Conservation (phyloP, 1,140 invertebrate genomes). For the Scaptodrosophila lebanonensis region DNA sequence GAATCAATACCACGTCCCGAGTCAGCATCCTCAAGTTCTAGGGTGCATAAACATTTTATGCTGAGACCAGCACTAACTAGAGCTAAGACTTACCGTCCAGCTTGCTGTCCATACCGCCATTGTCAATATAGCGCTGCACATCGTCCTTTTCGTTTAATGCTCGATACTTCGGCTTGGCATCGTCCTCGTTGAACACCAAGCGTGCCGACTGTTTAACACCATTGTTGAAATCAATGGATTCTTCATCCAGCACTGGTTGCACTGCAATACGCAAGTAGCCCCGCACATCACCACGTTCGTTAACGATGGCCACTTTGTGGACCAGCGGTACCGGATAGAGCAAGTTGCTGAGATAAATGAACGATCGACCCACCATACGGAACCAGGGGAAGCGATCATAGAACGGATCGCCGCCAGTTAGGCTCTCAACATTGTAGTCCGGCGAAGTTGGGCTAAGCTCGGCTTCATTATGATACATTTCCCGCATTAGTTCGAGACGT, state of each 20-base stretch:
- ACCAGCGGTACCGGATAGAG: slow-evolving; percentile 97
- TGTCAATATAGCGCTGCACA: slow-evolving; percentile 83
- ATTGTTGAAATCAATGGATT: slow-evolving; percentile 87
- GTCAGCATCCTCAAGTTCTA: slow-evolving; percentile 87
- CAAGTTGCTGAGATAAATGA: slow-evolving; percentile 98
- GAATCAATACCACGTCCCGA: slow-evolving; percentile 89
- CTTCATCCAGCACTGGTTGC: slow-evolving; percentile 91
- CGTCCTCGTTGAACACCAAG: slow-evolving; percentile 89
- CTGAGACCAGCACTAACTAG: neutral
- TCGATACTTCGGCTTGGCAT: slow-evolving; percentile 81
- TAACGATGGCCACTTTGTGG: slow-evolving; percentile 99
- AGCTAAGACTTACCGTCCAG: slow-evolving; percentile 78
- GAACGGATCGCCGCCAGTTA: slow-evolving; percentile 98
- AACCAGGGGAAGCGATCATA: slow-evolving; percentile 99
- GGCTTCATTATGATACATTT: slow-evolving; percentile 99
- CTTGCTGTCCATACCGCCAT: slow-evolving; percentile 83
- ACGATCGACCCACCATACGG: slow-evolving; percentile 97
- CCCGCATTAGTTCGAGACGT: slow-evolving; percentile 97
- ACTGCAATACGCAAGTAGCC: slow-evolving; percentile 96
- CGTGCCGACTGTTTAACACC: slow-evolving; percentile 92
- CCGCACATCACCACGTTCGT: slow-evolving; percentile 99
- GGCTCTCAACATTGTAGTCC: slow-evolving; percentile 93
- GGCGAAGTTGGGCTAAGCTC: slow-evolving; percentile 96
- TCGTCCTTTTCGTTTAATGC: slow-evolving; percentile 80
- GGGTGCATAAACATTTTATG: neutral